A percentile compares a stretch with the other conserved stretches of the same genome.
Conservation (phyloP, 2,888 invertebrate species). For the Ceratothoa steindachneri region DNA sequence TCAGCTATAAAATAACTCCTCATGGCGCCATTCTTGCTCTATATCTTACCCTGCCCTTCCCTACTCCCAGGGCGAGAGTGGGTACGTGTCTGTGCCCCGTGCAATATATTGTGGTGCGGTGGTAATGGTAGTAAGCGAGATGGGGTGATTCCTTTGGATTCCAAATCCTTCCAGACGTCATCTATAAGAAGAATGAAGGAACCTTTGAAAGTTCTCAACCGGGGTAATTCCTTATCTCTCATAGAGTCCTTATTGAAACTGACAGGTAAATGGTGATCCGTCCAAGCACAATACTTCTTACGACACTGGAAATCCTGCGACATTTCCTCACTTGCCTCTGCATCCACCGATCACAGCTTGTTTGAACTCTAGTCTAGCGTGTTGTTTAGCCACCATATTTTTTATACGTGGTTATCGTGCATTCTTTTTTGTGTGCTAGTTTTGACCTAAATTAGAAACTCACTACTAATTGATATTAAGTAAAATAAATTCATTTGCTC, state of each 20-base stretch:
- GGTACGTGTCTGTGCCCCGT: neutral
- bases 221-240: neutral
- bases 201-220: neutral
- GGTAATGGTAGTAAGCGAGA: neutral
- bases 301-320: too few species aligned
- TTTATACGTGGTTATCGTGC: too few species aligned
- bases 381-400: too few species aligned
- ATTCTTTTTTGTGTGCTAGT: too few species aligned
- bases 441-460: too few species aligned
- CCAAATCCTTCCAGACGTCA: neutral
- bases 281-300: neutral
- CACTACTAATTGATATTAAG: too few species aligned
- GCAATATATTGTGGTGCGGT: neutral
- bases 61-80: neutral
- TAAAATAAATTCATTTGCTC: too few species aligned
- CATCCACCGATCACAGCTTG: too few species aligned
- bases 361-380: too few species aligned
- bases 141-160: neutral
- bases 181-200: conserved; percentile 1
- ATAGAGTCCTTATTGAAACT: neutral
- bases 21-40: too few species aligned
- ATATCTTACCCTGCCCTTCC: neutral
- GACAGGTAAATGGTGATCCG: neutral
- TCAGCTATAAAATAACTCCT: too few species aligned
- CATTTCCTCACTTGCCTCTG: too few species aligned